These are phyloP conservation scores for Oncorhynchus gorbuscha DNA, from an alignment of 2,113 vertebrate genomes.

Conservation along the genomic window DNA sequence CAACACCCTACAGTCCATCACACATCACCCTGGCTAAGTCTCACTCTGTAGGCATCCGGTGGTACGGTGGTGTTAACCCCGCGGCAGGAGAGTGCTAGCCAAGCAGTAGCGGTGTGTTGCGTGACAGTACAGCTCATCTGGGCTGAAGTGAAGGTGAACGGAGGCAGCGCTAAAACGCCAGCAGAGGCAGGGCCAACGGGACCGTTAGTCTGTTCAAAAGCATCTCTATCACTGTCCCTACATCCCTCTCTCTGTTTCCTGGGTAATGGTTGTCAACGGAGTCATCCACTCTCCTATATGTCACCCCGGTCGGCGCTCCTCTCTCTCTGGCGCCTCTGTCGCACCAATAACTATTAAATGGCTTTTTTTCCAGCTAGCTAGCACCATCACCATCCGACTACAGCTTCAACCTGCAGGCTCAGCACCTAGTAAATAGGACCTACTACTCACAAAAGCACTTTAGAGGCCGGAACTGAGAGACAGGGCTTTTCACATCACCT, in stretches of 20 bases:
- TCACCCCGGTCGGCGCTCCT: constrained; percentile 37
- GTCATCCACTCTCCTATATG: constrained; percentile 61
- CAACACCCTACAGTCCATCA: not conserved
- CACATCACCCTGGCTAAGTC: constrained; percentile 51
- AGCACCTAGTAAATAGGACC: constrained; percentile 71
- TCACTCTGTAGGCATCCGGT: not conserved
- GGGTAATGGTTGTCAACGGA: constrained; percentile 36
- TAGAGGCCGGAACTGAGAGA: constrained; percentile 45
- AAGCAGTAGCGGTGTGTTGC: not conserved
- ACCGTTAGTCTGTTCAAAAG: not conserved
- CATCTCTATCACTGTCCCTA: not conserved
- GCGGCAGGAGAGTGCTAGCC: constrained; percentile 5
- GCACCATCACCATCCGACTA: constrained; percentile 24
- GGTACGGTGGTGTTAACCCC: constrained; percentile 5
- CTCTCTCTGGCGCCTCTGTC: constrained; percentile 14
- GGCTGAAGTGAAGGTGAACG: constrained; percentile 4
- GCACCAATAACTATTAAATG: constrained; percentile 61
- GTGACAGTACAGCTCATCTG: constrained; percentile 8
- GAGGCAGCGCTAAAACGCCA: constrained; percentile 1
- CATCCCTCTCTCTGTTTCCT: constrained; percentile 18
- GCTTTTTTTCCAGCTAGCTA: constrained; percentile 51
- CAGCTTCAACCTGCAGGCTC: constrained; percentile 66
- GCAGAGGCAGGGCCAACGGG: not conserved
- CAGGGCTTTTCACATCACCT: constrained; percentile 30
- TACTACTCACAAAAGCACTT: constrained; percentile 72